phyloP scores from a whole-genome alignment of 2,113 vertebrate genomes.

The Rhombomys opimus region DNA sequence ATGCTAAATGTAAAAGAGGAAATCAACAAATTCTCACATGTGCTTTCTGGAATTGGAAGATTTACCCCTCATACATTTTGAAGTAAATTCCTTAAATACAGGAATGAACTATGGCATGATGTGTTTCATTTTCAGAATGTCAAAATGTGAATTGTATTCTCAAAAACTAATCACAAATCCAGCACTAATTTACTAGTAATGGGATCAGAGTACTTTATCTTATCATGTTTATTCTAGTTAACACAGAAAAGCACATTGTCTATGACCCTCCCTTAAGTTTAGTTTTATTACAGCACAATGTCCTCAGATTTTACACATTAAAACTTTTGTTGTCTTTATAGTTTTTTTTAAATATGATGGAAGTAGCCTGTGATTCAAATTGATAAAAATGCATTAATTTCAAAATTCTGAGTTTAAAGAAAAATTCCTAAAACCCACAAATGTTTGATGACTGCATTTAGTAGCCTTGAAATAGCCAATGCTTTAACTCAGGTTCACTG shows the following conservation, averaged over 20 bases:
- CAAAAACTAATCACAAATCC: neutral
- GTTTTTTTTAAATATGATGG: neutral
- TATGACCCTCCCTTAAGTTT: neutral
- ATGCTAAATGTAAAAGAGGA: too few species aligned
- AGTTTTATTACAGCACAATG: neutral
- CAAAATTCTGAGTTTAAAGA: neutral
- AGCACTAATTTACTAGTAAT: neutral
- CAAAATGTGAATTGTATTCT: neutral
- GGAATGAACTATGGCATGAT: neutral
- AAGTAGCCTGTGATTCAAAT: neutral
- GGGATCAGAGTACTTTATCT: neutral
- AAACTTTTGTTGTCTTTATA: neutral
- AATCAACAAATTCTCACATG: too few species aligned
- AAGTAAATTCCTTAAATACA: too few species aligned
- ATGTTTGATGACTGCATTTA: neutral
- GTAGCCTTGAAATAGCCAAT: neutral
- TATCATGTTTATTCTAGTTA: neutral
- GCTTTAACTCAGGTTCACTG: neutral
- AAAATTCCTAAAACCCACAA: neutral
- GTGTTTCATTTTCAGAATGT: slow-evolving; percentile 24
- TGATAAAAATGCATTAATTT: neutral
- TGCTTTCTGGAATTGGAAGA: too few species aligned
- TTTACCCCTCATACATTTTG: too few species aligned
- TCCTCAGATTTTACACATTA: slow-evolving; percentile 24
- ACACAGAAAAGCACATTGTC: neutral